Evolutionary conservation across 1,140 invertebrate species (phyloP).

Genomic region (Achroia grisella): DNA sequence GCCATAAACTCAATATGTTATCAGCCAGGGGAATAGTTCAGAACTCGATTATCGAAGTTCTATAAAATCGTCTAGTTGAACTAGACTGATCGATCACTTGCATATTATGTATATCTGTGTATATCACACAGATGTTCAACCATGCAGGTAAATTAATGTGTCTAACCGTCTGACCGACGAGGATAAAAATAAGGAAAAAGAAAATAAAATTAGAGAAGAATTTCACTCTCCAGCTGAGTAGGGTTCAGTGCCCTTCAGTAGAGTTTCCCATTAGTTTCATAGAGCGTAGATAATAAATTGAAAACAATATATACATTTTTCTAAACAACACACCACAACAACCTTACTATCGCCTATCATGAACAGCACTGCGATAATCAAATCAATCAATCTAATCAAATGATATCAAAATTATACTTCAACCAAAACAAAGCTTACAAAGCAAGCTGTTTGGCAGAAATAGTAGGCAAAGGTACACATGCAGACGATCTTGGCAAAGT

Average conservation of each 20-base stretch:
- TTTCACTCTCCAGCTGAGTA: conserved; percentile 3
- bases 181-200: neutral
- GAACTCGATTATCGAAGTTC: neutral
- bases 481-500: too few species aligned
- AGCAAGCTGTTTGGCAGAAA: too few species aligned
- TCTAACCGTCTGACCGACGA: conserved; percentile 10
- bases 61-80: neutral
- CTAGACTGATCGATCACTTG: conserved; percentile 6
- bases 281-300: neutral
- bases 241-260: conserved; percentile 1
- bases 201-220: conserved; percentile 5
- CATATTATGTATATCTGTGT: too few species aligned
- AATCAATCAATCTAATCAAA: too few species aligned
- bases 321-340: neutral
- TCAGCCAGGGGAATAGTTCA: neutral
- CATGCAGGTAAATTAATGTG: conserved; percentile 18
- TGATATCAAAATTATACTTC: too few species aligned
- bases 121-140: conserved; percentile 17
- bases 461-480: too few species aligned
- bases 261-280: conserved; percentile 13
- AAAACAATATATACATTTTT: neutral
- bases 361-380: too few species aligned
- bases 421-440: too few species aligned
- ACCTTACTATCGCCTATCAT: too few species aligned
- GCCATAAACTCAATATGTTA: too few species aligned